Evolutionary conservation across 2,888 invertebrate species (phyloP), one percentile per base, ranked within the genome.

Genomic region (Bruchidius siliquastri): DNA sequence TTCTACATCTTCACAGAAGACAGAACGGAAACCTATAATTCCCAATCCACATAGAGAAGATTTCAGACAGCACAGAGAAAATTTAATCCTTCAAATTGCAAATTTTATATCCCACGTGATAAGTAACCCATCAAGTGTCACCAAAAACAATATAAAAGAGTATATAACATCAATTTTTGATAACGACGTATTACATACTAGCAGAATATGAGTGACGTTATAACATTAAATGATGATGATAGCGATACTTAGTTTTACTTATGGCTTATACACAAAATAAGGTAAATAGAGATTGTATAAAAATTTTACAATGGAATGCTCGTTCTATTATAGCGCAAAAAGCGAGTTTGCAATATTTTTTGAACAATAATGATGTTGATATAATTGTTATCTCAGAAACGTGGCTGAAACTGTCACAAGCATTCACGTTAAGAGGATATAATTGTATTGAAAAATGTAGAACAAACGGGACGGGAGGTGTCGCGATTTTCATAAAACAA

Each of bases 361-460:
- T 71, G 10, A 71, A 18, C 22, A 66, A 71, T 0, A 67, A 49
- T 71, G 22, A 71, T 22, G 20, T 66, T 21, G 71, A 71, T 66
- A 20, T 71, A 21, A 66, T 71, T 21, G 67, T 66, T 21, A 20
- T 71, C 21, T 71, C 71, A 2, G 71, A 71, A 21, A n/a, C n/a
- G 21, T 71, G 71, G 71, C n/a, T 71, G 21, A 71, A 71, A 21
- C 1, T 4, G 26, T 26, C 66, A 8, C 10, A 71, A 3, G 66
- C 66, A 30, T 71, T 67, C 22, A 21, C 18, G 8, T 22, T 71
- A 21, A 66, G 67, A 67, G 71, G 71, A 10, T 71, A n/a, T 22
- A 71, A 71, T 67, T 21, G 66, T 22, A 67, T 67, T 18, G 21
- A 71, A 21, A 71, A 71, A 66, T 67, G 21, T 67, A 20, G 71